Percentiles rank a stretch among this genome's conserved stretches.
phyloP scores from a whole-genome alignment of 2,797 vertebrate genomes.

The Semaprochilodus insignis region DNA sequence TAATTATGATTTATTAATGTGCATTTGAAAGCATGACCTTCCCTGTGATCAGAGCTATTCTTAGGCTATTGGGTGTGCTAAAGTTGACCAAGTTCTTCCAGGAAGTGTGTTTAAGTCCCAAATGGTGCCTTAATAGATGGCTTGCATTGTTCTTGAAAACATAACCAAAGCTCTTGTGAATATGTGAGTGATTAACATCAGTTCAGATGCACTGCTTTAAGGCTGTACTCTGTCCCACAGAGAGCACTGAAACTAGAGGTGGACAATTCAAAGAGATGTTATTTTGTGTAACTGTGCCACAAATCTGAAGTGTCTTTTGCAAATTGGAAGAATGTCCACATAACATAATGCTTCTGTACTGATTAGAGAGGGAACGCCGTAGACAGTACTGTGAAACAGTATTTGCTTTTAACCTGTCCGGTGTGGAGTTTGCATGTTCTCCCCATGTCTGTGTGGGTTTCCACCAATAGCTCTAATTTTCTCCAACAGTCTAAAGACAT shows the following conservation, averaged over 20 bases:
- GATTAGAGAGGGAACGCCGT: no score
- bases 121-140: constrained; percentile 3
- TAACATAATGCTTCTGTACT: no score
- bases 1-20: constrained; percentile 44
- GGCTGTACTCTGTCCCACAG: background rate
- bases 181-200: background rate
- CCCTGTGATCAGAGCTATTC: background rate
- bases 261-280: background rate
- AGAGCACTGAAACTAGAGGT: background rate
- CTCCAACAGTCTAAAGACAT: no score
- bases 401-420: no score
- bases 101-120: constrained; percentile 15
- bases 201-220: no score
- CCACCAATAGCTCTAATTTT: no score
- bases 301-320: no score
- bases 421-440: no score
- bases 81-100: constrained; percentile 22
- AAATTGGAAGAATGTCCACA: no score
- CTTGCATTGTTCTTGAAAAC: constrained; percentile 5
- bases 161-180: background rate
- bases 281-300: background rate
- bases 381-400: no score
- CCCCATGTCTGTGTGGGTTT: no score
- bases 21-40: constrained; percentile 5
- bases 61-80: constrained; percentile 12